phyloP scores from a whole-genome alignment of 2,888 invertebrate genomes.

The Acrobasis consociella region DNA sequence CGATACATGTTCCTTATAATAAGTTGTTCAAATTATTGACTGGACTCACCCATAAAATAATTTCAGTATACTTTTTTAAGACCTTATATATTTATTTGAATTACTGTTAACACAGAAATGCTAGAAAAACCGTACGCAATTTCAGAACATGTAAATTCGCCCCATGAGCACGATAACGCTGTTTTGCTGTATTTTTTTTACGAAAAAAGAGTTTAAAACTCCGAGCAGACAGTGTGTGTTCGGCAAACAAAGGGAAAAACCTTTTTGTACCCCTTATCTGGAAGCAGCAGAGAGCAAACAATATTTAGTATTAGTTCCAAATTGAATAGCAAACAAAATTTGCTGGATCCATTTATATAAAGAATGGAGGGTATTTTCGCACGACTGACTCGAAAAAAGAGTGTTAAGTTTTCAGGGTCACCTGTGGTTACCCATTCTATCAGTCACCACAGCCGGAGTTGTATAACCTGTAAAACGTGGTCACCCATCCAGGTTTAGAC shows the following conservation, averaged over 20 bases:
- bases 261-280: constrained; percentile 30
- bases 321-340: constrained; percentile 19
- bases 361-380: too few relatives aligned
- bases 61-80: too few relatives aligned
- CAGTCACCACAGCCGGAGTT: too few relatives aligned
- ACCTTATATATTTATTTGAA: too few relatives aligned
- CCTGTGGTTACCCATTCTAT: too few relatives aligned
- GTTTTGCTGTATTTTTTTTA: constrained; percentile 10
- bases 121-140: constrained; percentile 10
- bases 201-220: constrained; percentile 22
- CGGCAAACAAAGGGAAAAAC: constrained; percentile 20
- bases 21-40: too few relatives aligned
- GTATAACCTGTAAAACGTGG: too few relatives aligned
- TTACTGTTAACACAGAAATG: background rate
- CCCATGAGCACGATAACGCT: constrained; percentile 14
- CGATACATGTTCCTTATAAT: too few relatives aligned
- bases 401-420: too few relatives aligned
- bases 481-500: too few relatives aligned
- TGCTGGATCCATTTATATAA: constrained; percentile 6
- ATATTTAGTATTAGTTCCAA: constrained; percentile 31
- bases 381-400: too few relatives aligned
- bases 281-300: constrained; percentile 31
- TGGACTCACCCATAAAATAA: too few relatives aligned
- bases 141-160: constrained; percentile 17
- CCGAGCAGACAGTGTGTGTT: constrained; percentile 15